Conservation (phyloP, 2,888 invertebrate species). For the Thalpophila matura region DNA sequence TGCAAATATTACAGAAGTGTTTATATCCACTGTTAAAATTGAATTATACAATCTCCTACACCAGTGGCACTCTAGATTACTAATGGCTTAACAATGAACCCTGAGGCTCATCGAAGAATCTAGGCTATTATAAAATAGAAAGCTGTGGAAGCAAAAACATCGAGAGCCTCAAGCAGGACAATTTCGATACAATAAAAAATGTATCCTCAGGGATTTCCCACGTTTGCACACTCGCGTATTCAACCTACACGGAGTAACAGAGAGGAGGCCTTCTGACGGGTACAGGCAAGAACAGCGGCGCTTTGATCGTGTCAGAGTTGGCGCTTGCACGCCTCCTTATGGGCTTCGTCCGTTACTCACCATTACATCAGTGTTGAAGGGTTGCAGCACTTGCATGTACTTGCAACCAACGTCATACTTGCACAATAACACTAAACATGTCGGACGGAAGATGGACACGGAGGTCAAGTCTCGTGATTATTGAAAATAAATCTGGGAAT, state of each 20-base stretch:
- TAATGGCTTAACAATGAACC: not conserved
- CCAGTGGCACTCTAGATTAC: not conserved
- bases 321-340: conserved; percentile 69
- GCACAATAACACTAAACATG: conserved; percentile 56
- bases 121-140: not conserved
- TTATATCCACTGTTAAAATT: too few relatives aligned
- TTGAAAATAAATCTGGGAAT: conserved; percentile 47
- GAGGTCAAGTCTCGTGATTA: conserved; percentile 28
- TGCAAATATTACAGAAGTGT: too few relatives aligned
- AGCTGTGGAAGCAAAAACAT: not conserved
- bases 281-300: conserved; percentile 68
- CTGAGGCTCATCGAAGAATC: not conserved
- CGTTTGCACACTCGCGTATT: conserved; percentile 29
- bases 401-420: conserved; percentile 42
- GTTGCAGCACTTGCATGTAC: conserved; percentile 34
- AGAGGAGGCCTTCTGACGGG: conserved; percentile 56
- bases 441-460: conserved; percentile 17
- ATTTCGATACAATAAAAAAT: not conserved
- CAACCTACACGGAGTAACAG: conserved; percentile 55
- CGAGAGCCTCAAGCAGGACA: not conserved
- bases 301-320: conserved; percentile 78
- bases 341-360: conserved; percentile 47
- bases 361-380: conserved; percentile 37
- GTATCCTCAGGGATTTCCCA: not conserved
- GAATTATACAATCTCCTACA: too few relatives aligned